Evolutionary conservation across 2,888 invertebrate genomes (phyloP).

Genomic region (Parnassius smintheus): DNA sequence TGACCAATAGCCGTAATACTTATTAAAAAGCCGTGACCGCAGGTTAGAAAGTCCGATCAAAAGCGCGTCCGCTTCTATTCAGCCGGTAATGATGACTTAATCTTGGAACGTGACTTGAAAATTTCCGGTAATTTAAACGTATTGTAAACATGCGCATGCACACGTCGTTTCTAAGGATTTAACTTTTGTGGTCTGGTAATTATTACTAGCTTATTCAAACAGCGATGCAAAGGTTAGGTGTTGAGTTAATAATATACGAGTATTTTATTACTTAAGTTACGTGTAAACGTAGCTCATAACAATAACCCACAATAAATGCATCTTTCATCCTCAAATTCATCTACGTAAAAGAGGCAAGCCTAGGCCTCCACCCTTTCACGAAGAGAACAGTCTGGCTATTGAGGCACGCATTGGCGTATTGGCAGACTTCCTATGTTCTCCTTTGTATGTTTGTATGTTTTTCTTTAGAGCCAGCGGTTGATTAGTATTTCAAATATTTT

Average conservation of each 20-base stretch:
- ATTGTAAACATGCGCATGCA: conserved; percentile 24
- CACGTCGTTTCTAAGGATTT: conserved; percentile 13
- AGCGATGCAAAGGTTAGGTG: conserved; percentile 12
- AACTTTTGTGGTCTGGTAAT: conserved; percentile 25
- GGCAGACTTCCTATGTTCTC: too few relatives aligned
- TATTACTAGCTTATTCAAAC: conserved; percentile 19
- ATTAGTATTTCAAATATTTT: too few relatives aligned
- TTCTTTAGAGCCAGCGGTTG: too few relatives aligned
- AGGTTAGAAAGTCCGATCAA: conserved; percentile 20
- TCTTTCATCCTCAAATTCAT: too few relatives aligned
- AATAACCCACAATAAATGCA: too few relatives aligned
- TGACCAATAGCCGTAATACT: conserved; percentile 1
- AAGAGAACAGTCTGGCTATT: too few relatives aligned
- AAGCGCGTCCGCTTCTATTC: conserved; percentile 19
- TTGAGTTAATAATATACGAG: conserved; percentile 10
- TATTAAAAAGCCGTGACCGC: conserved; percentile 21
- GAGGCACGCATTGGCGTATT: too few relatives aligned
- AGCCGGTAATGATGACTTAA: conserved; percentile 26
- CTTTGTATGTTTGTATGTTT: too few relatives aligned
- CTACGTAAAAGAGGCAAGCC: too few relatives aligned
- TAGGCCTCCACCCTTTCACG: too few relatives aligned
- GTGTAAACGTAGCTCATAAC: too few relatives aligned
- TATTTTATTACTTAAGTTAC: too few relatives aligned
- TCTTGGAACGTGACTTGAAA: conserved; percentile 27
- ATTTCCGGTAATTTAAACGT: conserved; percentile 26